A percentile compares a stretch with the other conserved stretches of the same genome.
These are phyloP conservation scores for Otocyon megalotis DNA, from an alignment of 2,113 vertebrate genomes.

Conservation along the genomic window DNA sequence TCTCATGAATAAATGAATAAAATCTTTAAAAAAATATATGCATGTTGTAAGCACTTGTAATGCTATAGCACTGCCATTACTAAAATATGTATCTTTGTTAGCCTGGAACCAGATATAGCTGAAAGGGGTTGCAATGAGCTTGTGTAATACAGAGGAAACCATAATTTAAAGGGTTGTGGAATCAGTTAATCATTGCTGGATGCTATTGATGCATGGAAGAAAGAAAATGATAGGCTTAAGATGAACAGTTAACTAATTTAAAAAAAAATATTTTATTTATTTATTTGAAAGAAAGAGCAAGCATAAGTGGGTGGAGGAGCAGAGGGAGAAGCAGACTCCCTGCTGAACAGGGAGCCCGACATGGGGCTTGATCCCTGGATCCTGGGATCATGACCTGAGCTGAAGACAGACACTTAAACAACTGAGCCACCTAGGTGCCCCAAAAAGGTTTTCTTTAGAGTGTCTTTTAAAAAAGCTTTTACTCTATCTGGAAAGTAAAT, in stretches of 20 bases:
- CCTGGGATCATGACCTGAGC: too few relatives aligned
- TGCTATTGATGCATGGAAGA: neutral
- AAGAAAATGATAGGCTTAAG: neutral
- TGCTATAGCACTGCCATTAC: neutral
- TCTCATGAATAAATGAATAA: too few relatives aligned
- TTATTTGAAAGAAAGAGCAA: too few relatives aligned
- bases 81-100: neutral
- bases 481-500: neutral
- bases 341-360: too few relatives aligned
- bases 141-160: neutral
- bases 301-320: too few relatives aligned
- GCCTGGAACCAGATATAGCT: neutral
- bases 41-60: neutral
- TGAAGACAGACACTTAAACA: too few relatives aligned
- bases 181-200: neutral
- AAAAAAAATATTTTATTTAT: too few relatives aligned
- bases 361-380: too few relatives aligned
- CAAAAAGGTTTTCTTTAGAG: too few relatives aligned
- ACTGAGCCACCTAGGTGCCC: too few relatives aligned
- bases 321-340: too few relatives aligned
- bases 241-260: neutral
- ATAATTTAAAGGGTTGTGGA: neutral
- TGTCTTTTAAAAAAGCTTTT: neutral
- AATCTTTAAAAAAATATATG: too few relatives aligned
- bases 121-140: neutral